Evolutionary conservation across 2,888 invertebrate genomes (phyloP).

Genomic region (Cataglyphis cursor): DNA sequence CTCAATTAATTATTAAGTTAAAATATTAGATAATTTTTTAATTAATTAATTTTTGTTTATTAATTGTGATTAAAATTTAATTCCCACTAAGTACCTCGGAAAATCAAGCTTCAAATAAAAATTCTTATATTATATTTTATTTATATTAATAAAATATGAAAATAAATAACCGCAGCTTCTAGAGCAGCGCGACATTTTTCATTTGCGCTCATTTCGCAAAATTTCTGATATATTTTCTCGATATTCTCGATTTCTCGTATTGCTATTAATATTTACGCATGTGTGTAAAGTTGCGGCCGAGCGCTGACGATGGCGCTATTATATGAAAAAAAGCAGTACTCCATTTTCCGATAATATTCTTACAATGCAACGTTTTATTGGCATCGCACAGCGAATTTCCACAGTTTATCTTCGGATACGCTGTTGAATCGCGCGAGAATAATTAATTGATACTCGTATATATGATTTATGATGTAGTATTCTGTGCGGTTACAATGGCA

Average conservation of each 20-base stretch:
- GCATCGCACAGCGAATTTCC: slow-evolving; percentile 3
- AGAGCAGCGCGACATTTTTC: slow-evolving; percentile 6
- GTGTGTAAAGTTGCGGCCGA: neutral
- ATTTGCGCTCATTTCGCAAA: slow-evolving; percentile 22
- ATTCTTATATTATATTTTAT: neutral
- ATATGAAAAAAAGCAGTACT: slow-evolving; percentile 28
- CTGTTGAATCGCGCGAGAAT: slow-evolving; percentile 20
- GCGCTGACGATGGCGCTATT: neutral
- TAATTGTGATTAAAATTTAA: neutral
- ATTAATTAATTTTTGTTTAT: neutral
- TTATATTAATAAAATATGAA: neutral
- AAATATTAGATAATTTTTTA: neutral
- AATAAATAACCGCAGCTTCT: neutral
- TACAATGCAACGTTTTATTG: slow-evolving; percentile 41
- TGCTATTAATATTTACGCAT: slow-evolving; percentile 31
- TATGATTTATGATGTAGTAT: slow-evolving; percentile 12
- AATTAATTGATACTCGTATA: slow-evolving; percentile 21
- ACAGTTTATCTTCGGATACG: neutral
- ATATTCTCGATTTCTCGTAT: slow-evolving; percentile 9
- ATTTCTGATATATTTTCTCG: slow-evolving; percentile 56
- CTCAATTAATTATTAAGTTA: neutral
- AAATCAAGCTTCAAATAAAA: too few species aligned
- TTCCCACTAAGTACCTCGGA: neutral
- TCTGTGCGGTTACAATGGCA: neutral
- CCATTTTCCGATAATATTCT: slow-evolving; percentile 55